A percentile compares a stretch with the other conserved stretches of the same genome.
Conservation (phyloP, 1,140 invertebrate species). For the Daktulosphaira vitifoliae region DNA sequence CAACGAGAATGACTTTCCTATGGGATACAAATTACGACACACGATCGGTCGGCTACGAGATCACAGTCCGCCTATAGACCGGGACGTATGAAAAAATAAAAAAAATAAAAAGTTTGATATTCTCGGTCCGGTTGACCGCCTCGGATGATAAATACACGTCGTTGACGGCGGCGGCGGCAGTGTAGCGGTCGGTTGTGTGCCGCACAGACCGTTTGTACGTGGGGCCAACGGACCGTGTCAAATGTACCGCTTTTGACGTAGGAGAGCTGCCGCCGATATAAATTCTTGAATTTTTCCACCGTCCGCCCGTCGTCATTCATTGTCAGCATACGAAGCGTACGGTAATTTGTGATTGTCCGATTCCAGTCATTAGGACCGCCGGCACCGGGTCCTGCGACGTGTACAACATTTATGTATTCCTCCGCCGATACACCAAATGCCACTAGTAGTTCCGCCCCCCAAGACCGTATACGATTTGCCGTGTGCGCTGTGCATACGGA, state of each 20-base stretch:
- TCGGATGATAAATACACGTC: not conserved
- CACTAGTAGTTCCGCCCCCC: not conserved
- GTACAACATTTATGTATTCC: not conserved
- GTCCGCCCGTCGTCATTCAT: slow-evolving; percentile 20
- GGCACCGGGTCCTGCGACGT: not conserved
- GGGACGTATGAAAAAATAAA: too few relatives aligned
- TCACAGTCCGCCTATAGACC: too few relatives aligned
- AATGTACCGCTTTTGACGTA: slow-evolving; percentile 25
- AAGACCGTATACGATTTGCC: not conserved
- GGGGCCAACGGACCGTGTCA: slow-evolving; percentile 5
- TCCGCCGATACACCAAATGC: not conserved
- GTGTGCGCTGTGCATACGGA: not conserved
- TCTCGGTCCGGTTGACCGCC: too few relatives aligned
- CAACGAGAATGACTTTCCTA: too few relatives aligned
- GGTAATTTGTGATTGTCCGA: slow-evolving; percentile 32
- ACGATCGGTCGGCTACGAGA: too few relatives aligned
- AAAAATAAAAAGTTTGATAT: too few relatives aligned
- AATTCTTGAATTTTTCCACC: slow-evolving; percentile 29
- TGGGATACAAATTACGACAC: too few relatives aligned
- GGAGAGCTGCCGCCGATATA: slow-evolving; percentile 13
- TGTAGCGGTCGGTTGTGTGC: not conserved
- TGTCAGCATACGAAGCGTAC: slow-evolving; percentile 20
- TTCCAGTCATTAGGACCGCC: slow-evolving; percentile 32
- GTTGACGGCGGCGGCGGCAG: not conserved
- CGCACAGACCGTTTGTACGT: not conserved